Conservation (phyloP, 2,797 vertebrate genomes). For the Chelidonichthys spinosus region DNA sequence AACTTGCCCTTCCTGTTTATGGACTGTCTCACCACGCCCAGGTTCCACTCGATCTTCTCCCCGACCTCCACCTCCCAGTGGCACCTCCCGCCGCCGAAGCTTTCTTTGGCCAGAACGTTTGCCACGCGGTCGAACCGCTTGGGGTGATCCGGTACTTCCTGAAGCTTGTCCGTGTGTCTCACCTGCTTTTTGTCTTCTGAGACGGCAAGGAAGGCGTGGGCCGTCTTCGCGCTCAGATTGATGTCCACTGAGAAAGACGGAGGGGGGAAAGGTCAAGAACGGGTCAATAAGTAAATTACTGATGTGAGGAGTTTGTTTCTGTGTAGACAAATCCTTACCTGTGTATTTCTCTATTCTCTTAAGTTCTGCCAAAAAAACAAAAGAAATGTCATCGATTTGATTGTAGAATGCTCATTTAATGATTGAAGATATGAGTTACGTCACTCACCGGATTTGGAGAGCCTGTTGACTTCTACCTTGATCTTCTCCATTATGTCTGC, state of each 20-base stretch:
- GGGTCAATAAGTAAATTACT: background rate
- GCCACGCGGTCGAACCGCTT: constrained; percentile 85
- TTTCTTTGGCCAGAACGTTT: constrained; percentile 84
- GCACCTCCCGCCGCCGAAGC: constrained; percentile 79
- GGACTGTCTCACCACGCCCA: constrained; percentile 82
- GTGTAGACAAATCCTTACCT: constrained; percentile 67
- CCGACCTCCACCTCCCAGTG: constrained; percentile 89
- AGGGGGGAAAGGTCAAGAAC: background rate
- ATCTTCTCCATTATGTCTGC: constrained; percentile 78
- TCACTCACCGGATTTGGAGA: constrained; percentile 81
- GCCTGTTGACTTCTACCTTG: constrained; percentile 77
- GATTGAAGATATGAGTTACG: background rate
- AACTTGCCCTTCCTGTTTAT: constrained; percentile 87
- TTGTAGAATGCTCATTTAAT: background rate
- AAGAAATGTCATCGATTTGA: background rate
- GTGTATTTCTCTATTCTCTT: constrained; percentile 82
- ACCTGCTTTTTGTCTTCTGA: constrained; percentile 86
- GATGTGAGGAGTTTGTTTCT: background rate
- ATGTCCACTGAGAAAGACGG: constrained; percentile 76
- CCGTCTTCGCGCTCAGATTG: constrained; percentile 85
- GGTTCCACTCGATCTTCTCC: constrained; percentile 84
- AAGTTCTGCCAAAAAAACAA: constrained; percentile 72
- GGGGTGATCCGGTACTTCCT: constrained; percentile 81
- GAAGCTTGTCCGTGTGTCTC: constrained; percentile 74
- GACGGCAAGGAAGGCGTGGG: constrained; percentile 85